These are phyloP conservation scores for Tretioscincus oriximinensis DNA, from an alignment of 2,113 vertebrate genomes.

Conservation along the genomic window DNA sequence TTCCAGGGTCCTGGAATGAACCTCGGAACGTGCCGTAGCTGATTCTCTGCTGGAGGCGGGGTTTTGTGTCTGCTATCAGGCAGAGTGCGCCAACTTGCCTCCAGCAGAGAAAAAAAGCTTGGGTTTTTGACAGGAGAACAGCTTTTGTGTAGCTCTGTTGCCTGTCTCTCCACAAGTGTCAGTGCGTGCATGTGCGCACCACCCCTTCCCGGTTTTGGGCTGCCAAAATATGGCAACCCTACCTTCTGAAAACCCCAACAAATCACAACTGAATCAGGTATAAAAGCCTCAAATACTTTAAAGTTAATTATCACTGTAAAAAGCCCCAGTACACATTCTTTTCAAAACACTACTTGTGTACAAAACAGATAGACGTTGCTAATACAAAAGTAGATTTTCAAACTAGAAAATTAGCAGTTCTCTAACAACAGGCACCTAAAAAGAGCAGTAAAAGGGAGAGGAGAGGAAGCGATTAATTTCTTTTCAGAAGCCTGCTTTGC, in stretches of 20 bases:
- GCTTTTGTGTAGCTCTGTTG: too few relatives aligned
- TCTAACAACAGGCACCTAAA: conserved; percentile 25
- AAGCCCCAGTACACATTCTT: background rate
- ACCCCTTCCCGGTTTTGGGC: too few relatives aligned
- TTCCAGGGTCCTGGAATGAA: too few relatives aligned
- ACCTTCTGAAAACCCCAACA: background rate
- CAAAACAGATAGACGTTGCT: background rate
- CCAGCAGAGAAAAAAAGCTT: too few relatives aligned
- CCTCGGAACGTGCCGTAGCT: too few relatives aligned
- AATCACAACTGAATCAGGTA: conserved; percentile 9
- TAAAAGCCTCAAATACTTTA: conserved; percentile 20
- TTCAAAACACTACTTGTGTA: background rate
- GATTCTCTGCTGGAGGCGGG: too few relatives aligned
- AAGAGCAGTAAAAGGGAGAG: background rate
- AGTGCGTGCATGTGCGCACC: too few relatives aligned
- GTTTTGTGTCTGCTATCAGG: too few relatives aligned
- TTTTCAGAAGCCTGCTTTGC: conserved; percentile 8
- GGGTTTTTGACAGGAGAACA: too few relatives aligned
- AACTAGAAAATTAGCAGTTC: conserved; percentile 26
- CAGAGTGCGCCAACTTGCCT: too few relatives aligned
- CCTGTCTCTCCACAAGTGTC: too few relatives aligned
- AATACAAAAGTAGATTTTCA: conserved; percentile 25
- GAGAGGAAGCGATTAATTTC: background rate
- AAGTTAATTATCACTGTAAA: conserved; percentile 7
- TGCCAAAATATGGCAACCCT: too few relatives aligned